phyloP scores from a whole-genome alignment of 1,140 invertebrate genomes.

The Drosophila pruinosa region DNA sequence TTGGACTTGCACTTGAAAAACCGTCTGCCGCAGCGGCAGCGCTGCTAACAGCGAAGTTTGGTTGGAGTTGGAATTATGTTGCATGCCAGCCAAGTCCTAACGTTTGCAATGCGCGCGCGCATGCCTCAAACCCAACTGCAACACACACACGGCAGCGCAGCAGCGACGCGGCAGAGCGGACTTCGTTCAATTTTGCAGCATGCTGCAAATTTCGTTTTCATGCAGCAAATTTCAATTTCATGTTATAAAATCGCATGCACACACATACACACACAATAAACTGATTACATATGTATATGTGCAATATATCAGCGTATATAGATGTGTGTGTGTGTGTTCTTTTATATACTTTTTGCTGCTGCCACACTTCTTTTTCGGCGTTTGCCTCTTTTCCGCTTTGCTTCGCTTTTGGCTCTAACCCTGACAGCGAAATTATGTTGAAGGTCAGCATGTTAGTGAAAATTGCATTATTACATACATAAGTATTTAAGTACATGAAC shows the following conservation, averaged over 20 bases:
- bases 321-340: background rate
- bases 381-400: slow-evolving; percentile 39
- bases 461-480: slow-evolving; percentile 62
- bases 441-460: slow-evolving; percentile 77
- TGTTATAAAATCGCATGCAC: slow-evolving; percentile 63
- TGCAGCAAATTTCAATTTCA: slow-evolving; percentile 77
- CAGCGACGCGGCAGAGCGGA: background rate
- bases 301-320: background rate
- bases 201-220: slow-evolving; percentile 80
- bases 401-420: slow-evolving; percentile 34
- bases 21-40: slow-evolving; percentile 20
- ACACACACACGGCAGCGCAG: background rate
- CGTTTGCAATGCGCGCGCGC: slow-evolving; percentile 36
- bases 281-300: background rate
- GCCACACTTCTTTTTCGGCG: slow-evolving; percentile 37
- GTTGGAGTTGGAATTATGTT: slow-evolving; percentile 39
- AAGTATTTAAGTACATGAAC: no score
- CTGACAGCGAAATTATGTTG: slow-evolving; percentile 56
- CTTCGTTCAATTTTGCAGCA: slow-evolving; percentile 60
- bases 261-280: slow-evolving; percentile 11
- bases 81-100: slow-evolving; percentile 28
- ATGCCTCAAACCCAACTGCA: slow-evolving; percentile 36
- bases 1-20: slow-evolving; percentile 82
- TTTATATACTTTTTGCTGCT: slow-evolving; percentile 66
- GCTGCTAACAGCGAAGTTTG: slow-evolving; percentile 9